Evolutionary conservation across 2,797 vertebrate genomes (phyloP), one percentile per base, ranked within the genome.

Genomic region (Varecia variegata): DNA sequence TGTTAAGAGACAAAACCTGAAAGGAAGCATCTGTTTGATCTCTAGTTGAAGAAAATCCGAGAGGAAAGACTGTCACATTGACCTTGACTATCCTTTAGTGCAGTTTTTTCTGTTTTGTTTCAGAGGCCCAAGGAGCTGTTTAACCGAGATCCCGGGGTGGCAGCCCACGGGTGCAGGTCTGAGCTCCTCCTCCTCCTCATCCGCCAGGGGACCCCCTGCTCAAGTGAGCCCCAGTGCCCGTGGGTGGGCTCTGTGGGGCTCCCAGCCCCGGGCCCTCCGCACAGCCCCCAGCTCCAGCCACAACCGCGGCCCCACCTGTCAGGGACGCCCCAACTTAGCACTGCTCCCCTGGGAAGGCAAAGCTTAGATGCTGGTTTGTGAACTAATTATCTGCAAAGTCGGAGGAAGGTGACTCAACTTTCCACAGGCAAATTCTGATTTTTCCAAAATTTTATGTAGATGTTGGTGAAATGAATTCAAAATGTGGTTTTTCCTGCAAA

Each of bases 271-370:
- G 40, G 32, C 35, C 40, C 38, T 12, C 73, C 2, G 1, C 18
- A 15, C 2, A 2, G 30, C 0, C 3, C 20, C 18, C 7, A 10
- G 27, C 7, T 40, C 27, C 27, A 27, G 40, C 5, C 13, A 5
- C 18, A 52, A 80, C 50, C 3, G 5, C 32, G 0, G 15, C 6
- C 40, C 6, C 3, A 6, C 32, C 70, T 38, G 20, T 38, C 43
- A 11, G 38, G 25, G 3, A 0, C 0, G 14, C 45, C 15, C 45
- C 58, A 3, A 0, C 4, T n/a, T 9, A 11, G 5, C 45, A 5
- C 4, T 13, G 56, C 23, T 27, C 25, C 0, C 3, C 15, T 0
- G 4, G 32, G 4, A 15, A n/a, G 12, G 5, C 14, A 18, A 3
- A 4, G 65, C 4, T 0, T 6, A 27, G 3, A 21, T 0, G 2